A percentile compares a stretch with the other conserved stretches of the same genome.
Evolutionary conservation across 2,113 vertebrate species (phyloP).

Genomic region (Apodemus speciosus): DNA sequence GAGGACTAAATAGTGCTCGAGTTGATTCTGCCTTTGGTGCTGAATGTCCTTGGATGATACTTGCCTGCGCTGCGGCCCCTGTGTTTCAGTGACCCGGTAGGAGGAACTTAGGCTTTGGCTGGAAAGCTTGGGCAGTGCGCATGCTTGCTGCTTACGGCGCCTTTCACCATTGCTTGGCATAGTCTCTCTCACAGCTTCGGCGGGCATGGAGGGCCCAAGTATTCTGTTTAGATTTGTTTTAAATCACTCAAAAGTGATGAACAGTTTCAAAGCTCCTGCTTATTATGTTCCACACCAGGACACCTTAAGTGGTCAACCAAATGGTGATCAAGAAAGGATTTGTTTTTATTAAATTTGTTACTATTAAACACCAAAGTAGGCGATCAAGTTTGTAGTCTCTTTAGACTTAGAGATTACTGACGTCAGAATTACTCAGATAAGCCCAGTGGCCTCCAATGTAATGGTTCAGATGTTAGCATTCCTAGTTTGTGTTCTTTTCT

Average conservation of each 20-base stretch:
- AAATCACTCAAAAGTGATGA: not conserved
- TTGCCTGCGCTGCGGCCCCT: not conserved
- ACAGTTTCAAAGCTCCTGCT: not conserved
- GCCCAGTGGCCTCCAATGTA: not conserved
- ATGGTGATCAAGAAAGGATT: not conserved
- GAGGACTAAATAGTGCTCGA: constrained; percentile 43
- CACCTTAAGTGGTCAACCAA: not conserved
- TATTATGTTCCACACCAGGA: constrained; percentile 36
- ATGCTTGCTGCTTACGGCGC: constrained; percentile 9
- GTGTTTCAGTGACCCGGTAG: not conserved
- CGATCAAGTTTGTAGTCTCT: not conserved
- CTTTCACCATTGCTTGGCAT: constrained; percentile 34
- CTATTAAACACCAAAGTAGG: not conserved
- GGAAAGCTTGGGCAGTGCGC: not conserved
- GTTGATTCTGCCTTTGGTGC: constrained; percentile 11
- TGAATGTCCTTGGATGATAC: not conserved
- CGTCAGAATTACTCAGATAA: not conserved
- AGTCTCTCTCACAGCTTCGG: constrained; percentile 47
- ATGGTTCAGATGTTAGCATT: not conserved
- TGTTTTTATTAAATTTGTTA: not conserved
- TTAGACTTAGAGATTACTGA: constrained; percentile 17
- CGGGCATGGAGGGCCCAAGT: not conserved
- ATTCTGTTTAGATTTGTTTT: constrained; percentile 25
- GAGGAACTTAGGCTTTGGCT: not conserved
- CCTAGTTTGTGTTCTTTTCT: not conserved